Base-by-base conservation (phyloP, 2,113 vertebrate species). In the Rallus limicola region DNA sequence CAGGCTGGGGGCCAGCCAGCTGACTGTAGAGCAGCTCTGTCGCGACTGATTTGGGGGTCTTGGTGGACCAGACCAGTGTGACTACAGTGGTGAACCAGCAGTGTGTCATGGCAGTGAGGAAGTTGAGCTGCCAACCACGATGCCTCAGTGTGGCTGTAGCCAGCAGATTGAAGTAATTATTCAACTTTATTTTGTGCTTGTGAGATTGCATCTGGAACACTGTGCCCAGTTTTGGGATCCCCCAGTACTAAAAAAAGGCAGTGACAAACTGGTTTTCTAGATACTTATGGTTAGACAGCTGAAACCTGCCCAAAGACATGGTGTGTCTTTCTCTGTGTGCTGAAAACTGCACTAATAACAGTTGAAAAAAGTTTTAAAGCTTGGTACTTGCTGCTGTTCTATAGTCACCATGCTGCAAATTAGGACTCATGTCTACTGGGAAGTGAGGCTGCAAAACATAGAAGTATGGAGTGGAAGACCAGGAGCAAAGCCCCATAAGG, bases 71-170 rank as follows among this genome's bases (percentile, higher is more conserved):
- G 21, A 52, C 36, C 36, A 36, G 36, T 36, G 36, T 36, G 36
- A 36, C 36, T 36, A 53, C 25, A 33, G 15, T 1, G 1, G 1
- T 29, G 29, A 83, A 19, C 31, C 62, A 17, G 29, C 14, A 67
- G 74, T 12, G 21, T 1, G 1, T 75, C 34, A 34, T 52, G n/a
- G 26, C 46, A 62, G 19, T 0, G 1, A n/a, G 26, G 26, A 84
- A 20, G 28, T 9, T 11, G 74, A 21, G 9, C 24, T 58, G 69
- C 23, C 13, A 26, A 10, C 28, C 24, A 13, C 10, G 3, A 6
- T 26, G 36, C 33, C 68, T 38, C 42, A 58, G 38, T 26, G 36
- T 2, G 5, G 23, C n/a, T 18, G 8, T 10, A 74, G 46, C 25
- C 62, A 68, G 36, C 14, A 34, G 25, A 6, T 24, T 56, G 67